Conservation (phyloP, 2,797 vertebrate species). For the Remorina albescens region DNA sequence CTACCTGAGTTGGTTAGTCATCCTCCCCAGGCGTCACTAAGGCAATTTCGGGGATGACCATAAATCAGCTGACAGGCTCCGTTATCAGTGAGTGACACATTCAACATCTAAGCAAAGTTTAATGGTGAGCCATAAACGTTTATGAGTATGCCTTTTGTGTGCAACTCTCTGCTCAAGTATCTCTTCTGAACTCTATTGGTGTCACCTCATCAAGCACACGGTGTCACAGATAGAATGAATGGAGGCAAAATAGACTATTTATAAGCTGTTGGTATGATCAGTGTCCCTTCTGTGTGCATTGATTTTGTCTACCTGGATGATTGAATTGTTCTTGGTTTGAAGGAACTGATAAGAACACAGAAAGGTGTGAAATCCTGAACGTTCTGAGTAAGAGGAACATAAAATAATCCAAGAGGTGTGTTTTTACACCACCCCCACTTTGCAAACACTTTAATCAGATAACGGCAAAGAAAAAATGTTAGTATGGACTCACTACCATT, state of each 20-base stretch:
- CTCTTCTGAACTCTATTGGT: conserved; percentile 67
- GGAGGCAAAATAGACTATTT: conserved; percentile 59
- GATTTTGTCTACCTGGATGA: conserved; percentile 56
- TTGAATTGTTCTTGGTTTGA: conserved; percentile 52
- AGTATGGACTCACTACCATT: conserved; percentile 22
- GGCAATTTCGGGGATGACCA: conserved; percentile 74
- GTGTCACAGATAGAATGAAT: conserved; percentile 58
- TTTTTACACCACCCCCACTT: conserved; percentile 73
- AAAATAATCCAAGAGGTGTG: conserved; percentile 58
- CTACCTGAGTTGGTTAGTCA: conserved; percentile 78
- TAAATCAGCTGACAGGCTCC: conserved; percentile 80
- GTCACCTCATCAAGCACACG: conserved; percentile 72
- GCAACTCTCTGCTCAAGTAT: conserved; percentile 70
- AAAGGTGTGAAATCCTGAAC: conserved; percentile 70
- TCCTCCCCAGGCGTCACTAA: conserved; percentile 82
- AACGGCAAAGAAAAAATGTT: conserved; percentile 54
- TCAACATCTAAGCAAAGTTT: conserved; percentile 86
- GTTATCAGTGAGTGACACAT: conserved; percentile 80
- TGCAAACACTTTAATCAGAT: conserved; percentile 72
- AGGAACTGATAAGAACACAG: conserved; percentile 63
- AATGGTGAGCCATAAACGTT: conserved; percentile 84
- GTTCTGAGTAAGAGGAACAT: conserved; percentile 44
- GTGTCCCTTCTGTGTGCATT: conserved; percentile 39
- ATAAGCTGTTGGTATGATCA: conserved; percentile 55
- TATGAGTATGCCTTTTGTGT: conserved; percentile 78